Percentiles rank a stretch among this genome's conserved stretches.
These are phyloP conservation scores for Casuarius casuarius DNA, from an alignment of 2,113 vertebrate genomes.

Conservation along the genomic window DNA sequence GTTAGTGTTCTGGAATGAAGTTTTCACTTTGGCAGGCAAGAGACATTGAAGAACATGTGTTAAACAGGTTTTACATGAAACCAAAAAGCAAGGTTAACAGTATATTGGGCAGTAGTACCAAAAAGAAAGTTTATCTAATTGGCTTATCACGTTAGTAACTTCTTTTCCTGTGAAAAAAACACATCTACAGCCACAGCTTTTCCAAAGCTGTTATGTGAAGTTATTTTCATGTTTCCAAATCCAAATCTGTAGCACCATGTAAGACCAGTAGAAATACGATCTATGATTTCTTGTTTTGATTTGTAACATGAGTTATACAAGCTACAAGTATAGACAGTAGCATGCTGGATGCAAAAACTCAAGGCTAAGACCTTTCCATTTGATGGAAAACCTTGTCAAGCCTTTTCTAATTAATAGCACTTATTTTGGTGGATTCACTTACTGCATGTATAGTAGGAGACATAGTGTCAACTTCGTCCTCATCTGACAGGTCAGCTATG, in stretches of 20 bases:
- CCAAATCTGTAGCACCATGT: background rate
- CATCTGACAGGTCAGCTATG: conserved; percentile 92
- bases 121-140: background rate
- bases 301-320: background rate
- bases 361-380: background rate
- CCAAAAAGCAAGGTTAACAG: background rate
- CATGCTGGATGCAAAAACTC: background rate
- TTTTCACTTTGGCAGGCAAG: conserved; percentile 2
- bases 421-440: conserved; percentile 57
- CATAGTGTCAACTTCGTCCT: conserved; percentile 92
- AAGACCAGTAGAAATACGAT: background rate
- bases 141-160: background rate
- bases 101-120: background rate
- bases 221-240: background rate
- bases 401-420: background rate
- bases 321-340: background rate
- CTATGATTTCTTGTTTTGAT: background rate
- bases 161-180: background rate
- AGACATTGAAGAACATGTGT: background rate
- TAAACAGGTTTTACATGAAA: background rate
- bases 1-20: conserved; percentile 44
- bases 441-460: conserved; percentile 91
- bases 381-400: background rate
- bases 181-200: background rate
- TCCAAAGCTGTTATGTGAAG: background rate